Conservation (phyloP, 2,888 invertebrate species). For the Pelosia muscerda region DNA sequence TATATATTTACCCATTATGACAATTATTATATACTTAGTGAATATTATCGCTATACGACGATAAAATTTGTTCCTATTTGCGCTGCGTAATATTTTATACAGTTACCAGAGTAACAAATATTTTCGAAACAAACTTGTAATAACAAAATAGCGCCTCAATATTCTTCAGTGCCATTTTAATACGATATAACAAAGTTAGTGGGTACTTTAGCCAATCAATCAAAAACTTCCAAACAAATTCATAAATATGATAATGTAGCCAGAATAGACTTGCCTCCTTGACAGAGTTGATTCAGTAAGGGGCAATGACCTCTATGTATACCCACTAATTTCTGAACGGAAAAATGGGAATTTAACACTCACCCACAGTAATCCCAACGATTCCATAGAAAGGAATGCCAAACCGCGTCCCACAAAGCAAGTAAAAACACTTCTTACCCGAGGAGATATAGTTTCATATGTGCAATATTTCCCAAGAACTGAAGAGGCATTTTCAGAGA, state of each 20-base stretch:
- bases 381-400: no score
- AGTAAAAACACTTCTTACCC: no score
- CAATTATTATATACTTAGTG: background rate
- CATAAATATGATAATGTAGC: constrained; percentile 29
- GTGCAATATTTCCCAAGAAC: no score
- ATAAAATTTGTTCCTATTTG: background rate
- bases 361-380: no score
- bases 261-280: no score
- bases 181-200: constrained; percentile 13
- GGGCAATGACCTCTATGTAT: background rate
- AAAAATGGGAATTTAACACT: no score
- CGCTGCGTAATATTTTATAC: background rate
- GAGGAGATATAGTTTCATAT: no score
- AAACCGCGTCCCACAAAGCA: no score
- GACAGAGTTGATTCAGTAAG: background rate
- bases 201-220: constrained; percentile 29
- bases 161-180: constrained; percentile 10
- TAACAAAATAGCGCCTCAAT: constrained; percentile 1
- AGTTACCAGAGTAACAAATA: constrained; percentile 4
- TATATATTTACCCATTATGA: no score
- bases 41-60: background rate
- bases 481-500: no score
- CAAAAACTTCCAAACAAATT: constrained; percentile 23
- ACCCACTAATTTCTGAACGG: background rate
- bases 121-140: background rate